Evolutionary conservation across 1,140 invertebrate species (phyloP), one percentile per base, ranked within the genome.

Genomic region (Eciton burchellii): DNA sequence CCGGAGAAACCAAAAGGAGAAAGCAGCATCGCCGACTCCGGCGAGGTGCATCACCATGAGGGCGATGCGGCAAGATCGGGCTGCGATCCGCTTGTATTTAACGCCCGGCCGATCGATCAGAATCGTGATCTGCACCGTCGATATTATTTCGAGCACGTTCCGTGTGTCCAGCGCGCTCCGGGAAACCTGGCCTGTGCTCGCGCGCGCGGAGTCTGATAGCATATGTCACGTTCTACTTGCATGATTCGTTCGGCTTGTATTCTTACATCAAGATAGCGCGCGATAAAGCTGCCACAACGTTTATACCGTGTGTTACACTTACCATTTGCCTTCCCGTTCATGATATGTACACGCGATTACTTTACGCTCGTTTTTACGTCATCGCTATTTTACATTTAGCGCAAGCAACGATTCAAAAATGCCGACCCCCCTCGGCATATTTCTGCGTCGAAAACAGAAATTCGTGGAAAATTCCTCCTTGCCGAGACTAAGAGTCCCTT

Each of bases 221-320:
- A 91, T 90, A 90, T 91, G 91, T 90, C 89, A 79, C 81, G 84
- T 88, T 89, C 83, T 88, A 81, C 82, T 91, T 90, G 87, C 89
- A 90, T 89, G 87, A 91, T 90, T 87, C 77, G 88, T 83, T 87
- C 88, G 87, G 89, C 86, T 35, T 88, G 87, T 86, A 43, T 26
- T 21, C 19, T 41, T 35, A 35, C 6, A 35, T 35, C 35, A 11
- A 41, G 19, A 41, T 63, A 41, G 19, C 9, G 29, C 29, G n/a
- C 60, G 29, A 43, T 41, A 63, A 41, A 41, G 43, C n/a, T 72
- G 41, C 26, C 16, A 9, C 9, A 59, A 59, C 11, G 11, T 57
- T 24, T 19, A 21, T 24, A 56, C 21, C 19, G 24, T 57, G 52
- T 9, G 54, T 24, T 57, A 26, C 21, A 57, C 14, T 24, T 59